Evolutionary conservation across 2,113 vertebrate species (phyloP).

Genomic region (Odocoileus hemionus): DNA sequence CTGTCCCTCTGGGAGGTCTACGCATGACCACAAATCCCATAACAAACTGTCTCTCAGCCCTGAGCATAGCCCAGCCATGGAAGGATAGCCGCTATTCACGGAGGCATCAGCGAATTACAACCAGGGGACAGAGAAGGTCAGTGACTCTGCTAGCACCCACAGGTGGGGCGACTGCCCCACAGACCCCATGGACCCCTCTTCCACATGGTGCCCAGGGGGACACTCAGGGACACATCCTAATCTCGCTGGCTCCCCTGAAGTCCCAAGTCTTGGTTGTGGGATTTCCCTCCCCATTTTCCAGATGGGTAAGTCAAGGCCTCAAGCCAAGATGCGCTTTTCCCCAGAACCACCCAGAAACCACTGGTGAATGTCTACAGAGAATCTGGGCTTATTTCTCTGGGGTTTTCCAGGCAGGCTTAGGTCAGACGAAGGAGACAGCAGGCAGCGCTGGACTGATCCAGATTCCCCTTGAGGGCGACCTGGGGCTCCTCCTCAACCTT

Average conservation of each 20-base stretch:
- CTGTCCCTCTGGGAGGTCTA: neutral
- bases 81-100: neutral
- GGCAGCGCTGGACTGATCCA: neutral
- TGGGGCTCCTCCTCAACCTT: neutral
- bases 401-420: neutral
- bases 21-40: neutral
- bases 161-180: neutral
- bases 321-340: neutral
- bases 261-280: neutral
- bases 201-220: neutral
- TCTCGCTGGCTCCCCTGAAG: neutral
- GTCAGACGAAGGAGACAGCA: neutral
- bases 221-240: neutral
- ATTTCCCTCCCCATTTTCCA: neutral
- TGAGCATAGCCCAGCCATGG: neutral
- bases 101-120: neutral
- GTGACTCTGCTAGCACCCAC: neutral
- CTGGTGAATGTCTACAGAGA: neutral
- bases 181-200: neutral
- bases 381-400: neutral
- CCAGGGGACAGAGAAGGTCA: neutral
- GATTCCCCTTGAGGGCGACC: too few species aligned
- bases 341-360: neutral
- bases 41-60: neutral
- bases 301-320: conserved; percentile 21